Conservation (phyloP, 1,140 invertebrate genomes). For the Helicoverpa zea region DNA sequence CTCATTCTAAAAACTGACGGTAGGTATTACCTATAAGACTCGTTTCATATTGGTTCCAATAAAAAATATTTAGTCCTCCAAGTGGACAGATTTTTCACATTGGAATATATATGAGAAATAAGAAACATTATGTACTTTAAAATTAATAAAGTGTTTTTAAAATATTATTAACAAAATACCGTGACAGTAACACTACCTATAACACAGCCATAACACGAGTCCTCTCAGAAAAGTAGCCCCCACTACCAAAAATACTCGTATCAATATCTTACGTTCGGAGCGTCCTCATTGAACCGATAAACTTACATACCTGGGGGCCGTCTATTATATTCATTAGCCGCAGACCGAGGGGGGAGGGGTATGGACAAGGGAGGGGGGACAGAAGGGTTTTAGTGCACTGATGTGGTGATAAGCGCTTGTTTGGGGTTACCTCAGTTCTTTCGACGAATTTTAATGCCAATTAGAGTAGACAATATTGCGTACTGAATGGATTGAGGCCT, state of each 20-base stretch:
- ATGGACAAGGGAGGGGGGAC: slow-evolving; percentile 44
- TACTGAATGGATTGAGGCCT: slow-evolving; percentile 79
- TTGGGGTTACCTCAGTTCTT: slow-evolving; percentile 82
- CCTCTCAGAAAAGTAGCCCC: neutral
- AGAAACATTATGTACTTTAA: no score
- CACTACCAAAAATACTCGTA: slow-evolving; percentile 27
- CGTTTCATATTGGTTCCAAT: no score
- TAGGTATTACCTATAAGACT: no score
- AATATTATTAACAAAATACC: no score
- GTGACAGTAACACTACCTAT: neutral
- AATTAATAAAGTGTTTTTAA: no score
- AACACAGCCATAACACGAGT: neutral
- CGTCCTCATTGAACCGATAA: slow-evolving; percentile 50
- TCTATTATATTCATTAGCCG: slow-evolving; percentile 73
- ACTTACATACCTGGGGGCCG: slow-evolving; percentile 72
- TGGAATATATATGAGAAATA: no score
- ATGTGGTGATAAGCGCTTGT: slow-evolving; percentile 81
- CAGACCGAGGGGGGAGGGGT: slow-evolving; percentile 53
- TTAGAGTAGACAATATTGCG: slow-evolving; percentile 81
- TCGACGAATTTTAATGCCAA: slow-evolving; percentile 81
- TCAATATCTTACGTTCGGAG: slow-evolving; percentile 33
- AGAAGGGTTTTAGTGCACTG: slow-evolving; percentile 70
- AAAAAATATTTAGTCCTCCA: no score
- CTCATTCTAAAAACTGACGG: no score
- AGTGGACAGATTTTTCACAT: no score